These are phyloP conservation scores for Hypomesus transpacificus DNA, from an alignment of 2,113 vertebrate species.

Conservation along the genomic window DNA sequence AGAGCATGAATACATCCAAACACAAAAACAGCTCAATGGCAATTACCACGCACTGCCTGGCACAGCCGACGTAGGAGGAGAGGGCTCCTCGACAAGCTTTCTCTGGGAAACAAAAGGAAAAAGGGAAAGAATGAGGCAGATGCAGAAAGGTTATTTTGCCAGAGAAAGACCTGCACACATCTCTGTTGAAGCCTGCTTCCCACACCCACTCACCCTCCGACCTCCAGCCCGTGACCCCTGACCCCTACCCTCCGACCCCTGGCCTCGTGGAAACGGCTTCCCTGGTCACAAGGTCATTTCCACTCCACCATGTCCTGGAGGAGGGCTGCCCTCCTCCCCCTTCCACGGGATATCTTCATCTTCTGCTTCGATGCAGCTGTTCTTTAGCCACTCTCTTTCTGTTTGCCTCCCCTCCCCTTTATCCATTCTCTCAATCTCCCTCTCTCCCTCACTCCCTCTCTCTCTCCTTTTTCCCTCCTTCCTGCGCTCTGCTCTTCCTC, in stretches of 20 bases:
- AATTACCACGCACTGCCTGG: slow-evolving; percentile 61
- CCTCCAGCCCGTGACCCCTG: too few species aligned
- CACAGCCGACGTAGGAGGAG: slow-evolving; percentile 57
- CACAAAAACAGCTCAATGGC: slow-evolving; percentile 58
- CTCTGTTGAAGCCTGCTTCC: neutral
- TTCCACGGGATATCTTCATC: neutral
- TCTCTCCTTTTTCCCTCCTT: slow-evolving; percentile 1
- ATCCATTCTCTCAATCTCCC: neutral
- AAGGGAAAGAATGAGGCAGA: slow-evolving; percentile 42
- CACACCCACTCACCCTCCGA: too few species aligned
- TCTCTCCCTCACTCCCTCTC: slow-evolving; percentile 59
- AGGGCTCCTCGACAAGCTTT: slow-evolving; percentile 45
- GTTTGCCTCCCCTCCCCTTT: neutral
- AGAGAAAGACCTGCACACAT: slow-evolving; percentile 21
- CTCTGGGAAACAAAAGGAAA: slow-evolving; percentile 53
- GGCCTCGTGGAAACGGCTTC: neutral
- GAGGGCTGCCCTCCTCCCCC: neutral
- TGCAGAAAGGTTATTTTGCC: slow-evolving; percentile 40
- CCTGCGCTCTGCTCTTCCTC: slow-evolving; percentile 6
- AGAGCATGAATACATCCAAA: slow-evolving; percentile 54
- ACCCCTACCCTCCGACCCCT: neutral
- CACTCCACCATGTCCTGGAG: neutral
- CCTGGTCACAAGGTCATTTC: neutral
- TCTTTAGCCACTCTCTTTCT: neutral
- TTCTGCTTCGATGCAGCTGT: neutral